These are phyloP conservation scores for Cochlearius cochlearius DNA, from an alignment of 2,113 vertebrate species.

Conservation along the genomic window DNA sequence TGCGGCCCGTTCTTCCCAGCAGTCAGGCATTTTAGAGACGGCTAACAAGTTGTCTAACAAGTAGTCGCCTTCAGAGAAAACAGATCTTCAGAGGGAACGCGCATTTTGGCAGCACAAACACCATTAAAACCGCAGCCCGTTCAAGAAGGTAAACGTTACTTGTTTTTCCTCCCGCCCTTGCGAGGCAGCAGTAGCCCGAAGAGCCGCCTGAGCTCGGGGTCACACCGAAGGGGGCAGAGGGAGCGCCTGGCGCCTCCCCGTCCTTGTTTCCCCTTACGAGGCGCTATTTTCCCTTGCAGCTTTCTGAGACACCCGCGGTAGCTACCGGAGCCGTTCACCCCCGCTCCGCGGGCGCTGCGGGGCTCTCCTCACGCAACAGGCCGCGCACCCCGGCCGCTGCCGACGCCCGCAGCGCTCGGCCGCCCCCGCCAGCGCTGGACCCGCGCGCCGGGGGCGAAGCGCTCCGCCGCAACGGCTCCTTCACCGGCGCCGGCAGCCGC, in stretches of 20 bases:
- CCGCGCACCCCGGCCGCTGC: not conserved
- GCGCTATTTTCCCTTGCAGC: rapidly evolving
- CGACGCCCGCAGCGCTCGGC: not conserved
- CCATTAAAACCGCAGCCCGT: rapidly evolving
- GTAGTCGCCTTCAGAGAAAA: not conserved
- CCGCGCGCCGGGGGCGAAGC: rapidly evolving
- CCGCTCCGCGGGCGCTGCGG: not conserved
- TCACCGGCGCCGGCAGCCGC: not conserved
- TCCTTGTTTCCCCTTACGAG: not conserved
- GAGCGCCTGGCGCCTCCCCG: no score
- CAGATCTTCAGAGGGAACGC: rapidly evolving
- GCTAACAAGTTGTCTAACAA: not conserved
- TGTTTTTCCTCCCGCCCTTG: not conserved
- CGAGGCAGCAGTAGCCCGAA: rapidly evolving
- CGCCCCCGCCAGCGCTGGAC: rapidly evolving
- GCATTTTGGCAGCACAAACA: not conserved
- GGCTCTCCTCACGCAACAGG: not conserved
- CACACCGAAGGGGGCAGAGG: not conserved
- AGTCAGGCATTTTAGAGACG: not conserved
- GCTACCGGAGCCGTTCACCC: no score
- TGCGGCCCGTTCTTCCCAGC: not conserved
- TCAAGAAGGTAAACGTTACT: not conserved
- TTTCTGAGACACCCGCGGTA: no score
- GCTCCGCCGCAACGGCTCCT: not conserved
- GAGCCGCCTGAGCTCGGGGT: not conserved